Conservation (phyloP, 1,140 invertebrate genomes). For the Drosophila tropicalis region DNA sequence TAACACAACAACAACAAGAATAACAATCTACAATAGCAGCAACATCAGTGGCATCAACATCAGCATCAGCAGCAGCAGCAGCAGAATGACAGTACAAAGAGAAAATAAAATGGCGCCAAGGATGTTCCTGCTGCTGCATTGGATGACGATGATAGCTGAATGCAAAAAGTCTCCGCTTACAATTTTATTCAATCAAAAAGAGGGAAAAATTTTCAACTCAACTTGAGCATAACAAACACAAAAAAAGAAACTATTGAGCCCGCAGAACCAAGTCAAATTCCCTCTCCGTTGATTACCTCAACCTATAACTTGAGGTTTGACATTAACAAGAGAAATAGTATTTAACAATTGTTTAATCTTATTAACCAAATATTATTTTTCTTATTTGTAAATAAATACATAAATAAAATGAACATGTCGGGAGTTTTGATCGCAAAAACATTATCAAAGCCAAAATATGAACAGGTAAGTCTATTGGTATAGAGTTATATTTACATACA, state of each 20-base stretch:
- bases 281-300: background rate
- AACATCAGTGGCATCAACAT: constrained; percentile 8
- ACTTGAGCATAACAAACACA: constrained; percentile 48
- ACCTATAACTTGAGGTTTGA: background rate
- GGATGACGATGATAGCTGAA: constrained; percentile 67
- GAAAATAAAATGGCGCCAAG: constrained; percentile 72
- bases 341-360: background rate
- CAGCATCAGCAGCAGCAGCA: constrained; percentile 16
- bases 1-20: constrained; percentile 58
- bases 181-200: constrained; percentile 77
- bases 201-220: constrained; percentile 36
- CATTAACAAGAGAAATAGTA: background rate
- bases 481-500: too few relatives aligned
- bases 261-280: background rate
- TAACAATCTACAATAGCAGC: constrained; percentile 29
- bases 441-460: too few relatives aligned
- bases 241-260: background rate
- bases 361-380: background rate
- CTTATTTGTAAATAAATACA: too few relatives aligned
- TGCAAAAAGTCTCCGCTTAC: constrained; percentile 72
- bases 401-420: too few relatives aligned
- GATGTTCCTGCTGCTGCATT: constrained; percentile 36
- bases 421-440: too few relatives aligned
- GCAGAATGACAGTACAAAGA: constrained; percentile 69
- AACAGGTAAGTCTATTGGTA: too few relatives aligned